Evolutionary conservation across 1,140 invertebrate genomes (phyloP).

Genomic region (Trichonephila clavipes): DNA sequence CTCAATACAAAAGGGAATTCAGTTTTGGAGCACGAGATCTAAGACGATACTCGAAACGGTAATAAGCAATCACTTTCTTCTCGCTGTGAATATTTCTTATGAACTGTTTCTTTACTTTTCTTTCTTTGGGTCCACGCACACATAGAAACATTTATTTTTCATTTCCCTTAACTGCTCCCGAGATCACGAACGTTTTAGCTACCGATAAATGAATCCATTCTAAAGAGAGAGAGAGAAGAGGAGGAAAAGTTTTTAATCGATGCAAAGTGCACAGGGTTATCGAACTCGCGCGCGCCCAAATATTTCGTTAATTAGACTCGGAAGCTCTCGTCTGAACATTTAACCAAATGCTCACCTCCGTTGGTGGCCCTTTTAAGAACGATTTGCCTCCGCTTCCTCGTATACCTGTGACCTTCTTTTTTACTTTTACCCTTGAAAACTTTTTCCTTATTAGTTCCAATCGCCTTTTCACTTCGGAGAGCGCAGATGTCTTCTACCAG

Average conservation of each 20-base stretch:
- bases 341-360: background rate
- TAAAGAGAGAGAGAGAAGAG: background rate
- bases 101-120: no score
- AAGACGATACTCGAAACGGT: no score
- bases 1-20: no score
- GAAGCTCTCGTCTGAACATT: background rate
- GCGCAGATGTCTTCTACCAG: no score
- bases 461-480: no score
- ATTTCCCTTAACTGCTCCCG: background rate
- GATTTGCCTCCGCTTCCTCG: no score
- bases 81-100: no score
- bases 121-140: background rate
- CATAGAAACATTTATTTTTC: background rate
- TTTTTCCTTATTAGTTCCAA: no score
- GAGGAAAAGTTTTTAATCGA: background rate
- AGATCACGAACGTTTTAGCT: background rate
- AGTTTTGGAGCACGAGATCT: no score
- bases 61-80: no score
- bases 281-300: background rate
- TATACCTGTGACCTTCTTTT: background rate
- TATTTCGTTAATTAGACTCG: slow-evolving; percentile 1
- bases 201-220: background rate
- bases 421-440: background rate
- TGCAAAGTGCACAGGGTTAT: slow-evolving; percentile 15
- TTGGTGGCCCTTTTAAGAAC: background rate